These are phyloP conservation scores for Lymantria dispar DNA, from an alignment of 2,888 invertebrate genomes.

Conservation along the genomic window DNA sequence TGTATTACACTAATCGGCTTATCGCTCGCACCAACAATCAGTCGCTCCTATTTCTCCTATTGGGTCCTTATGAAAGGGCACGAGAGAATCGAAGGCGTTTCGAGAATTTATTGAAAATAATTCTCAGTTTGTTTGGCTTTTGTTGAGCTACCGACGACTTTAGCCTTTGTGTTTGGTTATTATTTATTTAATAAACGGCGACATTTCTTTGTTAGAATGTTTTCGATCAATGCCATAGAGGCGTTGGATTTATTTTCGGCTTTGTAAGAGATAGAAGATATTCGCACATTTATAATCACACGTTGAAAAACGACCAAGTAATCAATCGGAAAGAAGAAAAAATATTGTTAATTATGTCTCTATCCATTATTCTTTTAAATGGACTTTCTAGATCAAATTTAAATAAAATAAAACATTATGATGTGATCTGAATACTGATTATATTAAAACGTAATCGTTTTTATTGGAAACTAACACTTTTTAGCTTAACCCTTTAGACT, in stretches of 20 bases:
- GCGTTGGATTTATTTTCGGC: slow-evolving; percentile 41
- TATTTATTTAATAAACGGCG: slow-evolving; percentile 78
- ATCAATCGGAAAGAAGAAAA: slow-evolving; percentile 4
- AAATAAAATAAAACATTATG: too few species aligned
- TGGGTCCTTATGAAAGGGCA: slow-evolving; percentile 44
- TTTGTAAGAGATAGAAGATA: slow-evolving; percentile 24
- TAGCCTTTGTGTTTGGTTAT: slow-evolving; percentile 62
- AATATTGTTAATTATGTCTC: not conserved
- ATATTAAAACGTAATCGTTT: too few species aligned
- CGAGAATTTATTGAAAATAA: slow-evolving; percentile 77
- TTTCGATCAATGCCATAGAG: slow-evolving; percentile 57
- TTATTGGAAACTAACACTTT: too few species aligned
- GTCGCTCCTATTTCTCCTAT: slow-evolving; percentile 39
- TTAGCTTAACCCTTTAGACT: too few species aligned
- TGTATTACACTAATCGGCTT: slow-evolving; percentile 77
- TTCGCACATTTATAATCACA: slow-evolving; percentile 31
- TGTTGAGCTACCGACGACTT: slow-evolving; percentile 68
- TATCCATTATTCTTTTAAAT: too few species aligned
- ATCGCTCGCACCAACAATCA: slow-evolving; percentile 55
- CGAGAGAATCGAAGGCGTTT: slow-evolving; percentile 70
- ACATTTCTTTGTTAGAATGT: slow-evolving; percentile 61
- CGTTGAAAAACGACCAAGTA: slow-evolving; percentile 14
- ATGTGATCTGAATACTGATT: too few species aligned
- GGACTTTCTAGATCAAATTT: too few species aligned
- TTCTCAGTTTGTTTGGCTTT: slow-evolving; percentile 77